Percentiles rank a stretch among this genome's conserved stretches.
Evolutionary conservation across 2,797 vertebrate species (phyloP).

Genomic region (Sebastes paucispinis): DNA sequence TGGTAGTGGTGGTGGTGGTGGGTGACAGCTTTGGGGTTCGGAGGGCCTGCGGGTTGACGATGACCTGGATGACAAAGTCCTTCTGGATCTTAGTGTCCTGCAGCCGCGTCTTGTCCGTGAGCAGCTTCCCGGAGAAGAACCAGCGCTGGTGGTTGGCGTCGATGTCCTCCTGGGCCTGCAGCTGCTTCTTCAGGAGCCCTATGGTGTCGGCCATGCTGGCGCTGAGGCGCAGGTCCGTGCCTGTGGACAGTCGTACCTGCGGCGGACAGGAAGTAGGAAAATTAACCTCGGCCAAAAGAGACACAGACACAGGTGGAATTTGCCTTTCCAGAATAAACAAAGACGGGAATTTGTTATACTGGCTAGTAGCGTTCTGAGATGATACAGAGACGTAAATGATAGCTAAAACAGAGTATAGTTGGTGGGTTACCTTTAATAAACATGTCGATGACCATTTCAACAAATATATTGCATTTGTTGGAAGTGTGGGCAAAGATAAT

Average conservation of each 20-base stretch:
- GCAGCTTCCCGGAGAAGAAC: slow-evolving; percentile 98
- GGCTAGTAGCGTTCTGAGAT: background rate
- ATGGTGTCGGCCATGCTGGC: slow-evolving; percentile 95
- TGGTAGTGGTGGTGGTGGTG: slow-evolving; percentile 34
- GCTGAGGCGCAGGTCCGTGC: slow-evolving; percentile 93
- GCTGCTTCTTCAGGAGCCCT: slow-evolving; percentile 95
- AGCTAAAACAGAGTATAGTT: background rate
- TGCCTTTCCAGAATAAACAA: background rate
- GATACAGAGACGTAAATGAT: background rate
- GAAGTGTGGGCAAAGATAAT: too few species aligned
- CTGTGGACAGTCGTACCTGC: slow-evolving; percentile 93
- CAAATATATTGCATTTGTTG: background rate
- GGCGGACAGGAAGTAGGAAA: slow-evolving; percentile 18
- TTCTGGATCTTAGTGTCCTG: slow-evolving; percentile 99
- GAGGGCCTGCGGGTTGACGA: slow-evolving; percentile 89
- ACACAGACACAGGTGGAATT: background rate
- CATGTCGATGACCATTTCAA: background rate
- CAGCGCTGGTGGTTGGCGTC: slow-evolving; percentile 92
- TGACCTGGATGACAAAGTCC: slow-evolving; percentile 99
- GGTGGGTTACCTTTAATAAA: background rate
- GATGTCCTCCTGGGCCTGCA: slow-evolving; percentile 91
- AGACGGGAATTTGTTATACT: background rate
- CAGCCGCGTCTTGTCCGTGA: slow-evolving; percentile 95
- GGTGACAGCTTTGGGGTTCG: slow-evolving; percentile 56
- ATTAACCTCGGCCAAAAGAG: background rate